Conservation (phyloP, 1,140 invertebrate genomes). For the Ceratina japonica region DNA sequence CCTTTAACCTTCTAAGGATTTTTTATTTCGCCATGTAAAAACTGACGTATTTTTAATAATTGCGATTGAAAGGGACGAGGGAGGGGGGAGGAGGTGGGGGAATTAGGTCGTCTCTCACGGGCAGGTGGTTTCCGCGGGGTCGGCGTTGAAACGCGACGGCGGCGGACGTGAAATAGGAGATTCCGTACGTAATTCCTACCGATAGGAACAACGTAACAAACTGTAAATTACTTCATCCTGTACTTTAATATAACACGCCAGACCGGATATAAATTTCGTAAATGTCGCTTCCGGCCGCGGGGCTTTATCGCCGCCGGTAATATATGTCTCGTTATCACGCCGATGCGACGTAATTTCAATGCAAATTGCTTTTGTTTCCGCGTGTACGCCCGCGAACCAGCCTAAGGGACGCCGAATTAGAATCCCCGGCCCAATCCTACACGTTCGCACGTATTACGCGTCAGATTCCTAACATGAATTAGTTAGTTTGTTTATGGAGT, state of each 20-base stretch:
- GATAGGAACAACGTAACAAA: slow-evolving; percentile 29
- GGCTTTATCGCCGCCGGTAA: slow-evolving; percentile 36
- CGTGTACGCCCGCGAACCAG: not conserved
- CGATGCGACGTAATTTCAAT: slow-evolving; percentile 43
- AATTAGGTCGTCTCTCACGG: too few relatives aligned
- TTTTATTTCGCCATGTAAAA: too few relatives aligned
- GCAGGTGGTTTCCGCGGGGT: too few relatives aligned
- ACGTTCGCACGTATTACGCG: too few relatives aligned
- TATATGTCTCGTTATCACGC: slow-evolving; percentile 44
- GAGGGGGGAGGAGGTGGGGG: too few relatives aligned
- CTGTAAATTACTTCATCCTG: slow-evolving; percentile 41
- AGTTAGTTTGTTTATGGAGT: too few relatives aligned
- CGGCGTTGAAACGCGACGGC: not conserved
- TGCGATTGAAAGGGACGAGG: too few relatives aligned
- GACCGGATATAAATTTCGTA: slow-evolving; percentile 43
- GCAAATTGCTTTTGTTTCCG: slow-evolving; percentile 46
- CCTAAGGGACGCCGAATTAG: slow-evolving; percentile 17
- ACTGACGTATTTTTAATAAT: too few relatives aligned
- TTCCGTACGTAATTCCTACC: slow-evolving; percentile 17
- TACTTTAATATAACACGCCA: slow-evolving; percentile 44
- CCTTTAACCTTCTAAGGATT: too few relatives aligned
- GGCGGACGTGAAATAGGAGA: slow-evolving; percentile 10
- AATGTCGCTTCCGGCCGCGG: slow-evolving; percentile 38
- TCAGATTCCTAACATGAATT: too few relatives aligned
- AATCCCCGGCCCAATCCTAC: too few relatives aligned